phyloP scores from a whole-genome alignment of 2,797 vertebrate species.

The Falco biarmicus region DNA sequence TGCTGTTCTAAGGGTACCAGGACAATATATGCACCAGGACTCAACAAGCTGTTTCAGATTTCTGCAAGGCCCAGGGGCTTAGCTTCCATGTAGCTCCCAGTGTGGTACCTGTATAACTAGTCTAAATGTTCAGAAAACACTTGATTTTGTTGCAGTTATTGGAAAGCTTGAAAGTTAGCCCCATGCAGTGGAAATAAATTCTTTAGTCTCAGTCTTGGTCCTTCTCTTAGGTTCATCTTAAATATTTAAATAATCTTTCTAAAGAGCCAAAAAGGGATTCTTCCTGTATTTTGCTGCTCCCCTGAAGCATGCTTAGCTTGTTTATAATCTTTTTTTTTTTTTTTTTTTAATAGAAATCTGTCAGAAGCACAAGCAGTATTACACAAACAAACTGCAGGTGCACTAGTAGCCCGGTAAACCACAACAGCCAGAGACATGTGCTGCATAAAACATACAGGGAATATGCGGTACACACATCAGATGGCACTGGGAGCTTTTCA shows the following conservation, averaged over 20 bases:
- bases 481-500: neutral
- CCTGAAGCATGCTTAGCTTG: neutral
- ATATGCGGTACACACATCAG: neutral
- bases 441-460: neutral
- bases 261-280: neutral
- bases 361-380: neutral
- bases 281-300: neutral
- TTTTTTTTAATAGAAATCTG: neutral
- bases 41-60: neutral
- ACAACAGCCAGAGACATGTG: neutral
- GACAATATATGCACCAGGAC: neutral
- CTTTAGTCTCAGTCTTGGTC: neutral
- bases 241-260: neutral
- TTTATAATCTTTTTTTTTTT: neutral
- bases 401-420: constrained; percentile 44
- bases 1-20: neutral
- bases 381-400: constrained; percentile 36
- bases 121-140: neutral
- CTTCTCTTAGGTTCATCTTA: neutral
- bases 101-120: neutral
- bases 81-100: neutral
- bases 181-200: neutral
- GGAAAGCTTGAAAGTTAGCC: neutral
- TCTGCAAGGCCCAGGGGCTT: neutral
- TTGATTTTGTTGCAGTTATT: neutral